Evolutionary conservation across 2,888 invertebrate genomes (phyloP), one percentile per base, ranked within the genome.

Genomic region (Andrena dorsata): DNA sequence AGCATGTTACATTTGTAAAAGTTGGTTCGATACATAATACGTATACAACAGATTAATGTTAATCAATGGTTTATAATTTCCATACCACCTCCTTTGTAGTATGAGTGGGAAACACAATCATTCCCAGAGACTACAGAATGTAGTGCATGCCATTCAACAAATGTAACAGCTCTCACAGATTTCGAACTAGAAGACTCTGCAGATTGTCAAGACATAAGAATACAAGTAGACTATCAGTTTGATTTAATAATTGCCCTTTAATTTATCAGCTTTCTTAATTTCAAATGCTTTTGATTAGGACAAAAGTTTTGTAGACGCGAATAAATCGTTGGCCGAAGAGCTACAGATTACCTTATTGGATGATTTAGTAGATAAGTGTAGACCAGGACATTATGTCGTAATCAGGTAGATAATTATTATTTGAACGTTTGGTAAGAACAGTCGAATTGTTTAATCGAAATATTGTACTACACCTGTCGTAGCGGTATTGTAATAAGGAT

Each of bases 341-440:
- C 71, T 92, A 66, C 92, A 91, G 83, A 88, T 93, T 30, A 84
- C 92, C 73, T 84, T 93, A 20, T 80, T 92, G 91, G 96, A 98
- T 94, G 98, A 98, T 94, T 94, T 98, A 30, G 98, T 98, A 0
- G 98, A 98, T 93, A 94, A 94, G 82, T 98, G 98, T 92, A 97
- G 97, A 93, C 98, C 98, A 70, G 98, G 98, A 0, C 98, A 98
- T 95, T 97, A 97, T 95, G 96, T 98, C 20, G 96, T 96, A 84
- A 95, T 98, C 84, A 97, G 97, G 98, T 98, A 94, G 92, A 93
- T 82, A 66, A 28, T 71, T 41, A 28, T 53, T 56, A 20, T 20
- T 8, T 8, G 6, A 20, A 51, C 51, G n/a, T 51, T 65, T 26
- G 49, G 8, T 53, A 53, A 58, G 20, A 6, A 56, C 32, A 23